Base-by-base conservation (phyloP, 2,888 invertebrate genomes). In the Tetragonisca angustula region DNA sequence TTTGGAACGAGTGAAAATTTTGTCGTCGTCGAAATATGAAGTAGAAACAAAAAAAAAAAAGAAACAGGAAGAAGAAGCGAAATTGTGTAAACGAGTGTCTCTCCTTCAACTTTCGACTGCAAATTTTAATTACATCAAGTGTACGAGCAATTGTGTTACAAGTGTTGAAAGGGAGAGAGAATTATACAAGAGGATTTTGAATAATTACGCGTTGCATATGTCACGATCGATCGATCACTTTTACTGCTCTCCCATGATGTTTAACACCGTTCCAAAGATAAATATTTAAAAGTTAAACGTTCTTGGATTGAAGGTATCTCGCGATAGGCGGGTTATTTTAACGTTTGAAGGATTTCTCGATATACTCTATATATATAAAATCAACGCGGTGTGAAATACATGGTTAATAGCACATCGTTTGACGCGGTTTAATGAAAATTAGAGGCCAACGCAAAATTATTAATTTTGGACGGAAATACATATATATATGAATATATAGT, bases 281-380 rank as follows among this genome's bases (percentile, higher is more conserved):
- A 67, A n/a, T n/a, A 43, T 70, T 72, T 65, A 72, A 72, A 71
- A 62, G 72, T 77, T 64, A 71, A 54, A 54, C 54, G 50, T 54
- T 43, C 49, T n/a, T 49, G 11, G 11, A n/a, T n/a, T 9, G 6
- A 21, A 32, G 19, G 4, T 19, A 50, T 59, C 13, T 17, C 4
- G 32, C 59, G 49, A 17, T 6, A 36, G n/a, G 4, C 56, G 36
- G 52, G 59, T 59, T 67, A 67, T 49, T 79, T 65, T 52, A 71
- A 36, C 49, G 56, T 76, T 76, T 21, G 64, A 69, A 56, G 69
- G 15, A 68, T 27, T 52, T 36, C 0, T 50, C 36, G 21, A 50
- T 21, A 54, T 61, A 54, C 43, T 52, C 1, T 64, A 32, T 27
- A 27, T 27, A 27, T 27, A 27, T 27, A 17, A 19, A 32, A 24